Evolutionary conservation across 2,888 invertebrate species (phyloP).

Genomic region (Peribatodes rhomboidaria): DNA sequence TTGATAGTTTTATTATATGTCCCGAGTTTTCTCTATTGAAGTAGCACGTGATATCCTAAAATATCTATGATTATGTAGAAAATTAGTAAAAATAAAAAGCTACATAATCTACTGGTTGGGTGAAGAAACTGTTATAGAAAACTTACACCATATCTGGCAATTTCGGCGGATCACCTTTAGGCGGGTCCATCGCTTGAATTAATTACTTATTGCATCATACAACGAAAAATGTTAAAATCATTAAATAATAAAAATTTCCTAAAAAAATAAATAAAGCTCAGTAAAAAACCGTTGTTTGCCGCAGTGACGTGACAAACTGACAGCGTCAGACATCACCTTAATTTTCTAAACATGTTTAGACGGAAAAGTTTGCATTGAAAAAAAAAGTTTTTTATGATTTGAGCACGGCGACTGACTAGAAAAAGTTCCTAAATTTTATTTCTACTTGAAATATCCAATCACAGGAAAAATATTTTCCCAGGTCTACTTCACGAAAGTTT

Average conservation of each 20-base stretch:
- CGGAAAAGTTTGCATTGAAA: slow-evolving; percentile 4
- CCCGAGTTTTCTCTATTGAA: background rate
- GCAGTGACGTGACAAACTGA: slow-evolving; percentile 31
- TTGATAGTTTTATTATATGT: background rate
- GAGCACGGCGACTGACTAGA: too few relatives aligned
- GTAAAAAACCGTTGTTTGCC: slow-evolving; percentile 38
- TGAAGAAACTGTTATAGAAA: background rate
- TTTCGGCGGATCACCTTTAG: slow-evolving; percentile 64
- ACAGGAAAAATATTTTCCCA: too few relatives aligned
- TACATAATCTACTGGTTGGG: background rate
- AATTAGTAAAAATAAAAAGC: background rate
- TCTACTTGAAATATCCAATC: too few relatives aligned
- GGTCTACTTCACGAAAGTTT: too few relatives aligned
- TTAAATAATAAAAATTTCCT: slow-evolving; percentile 18
- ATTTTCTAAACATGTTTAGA: background rate
- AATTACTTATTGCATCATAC: slow-evolving; percentile 46
- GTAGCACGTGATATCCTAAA: too few relatives aligned
- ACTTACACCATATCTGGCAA: slow-evolving; percentile 79
- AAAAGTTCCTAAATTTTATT: too few relatives aligned
- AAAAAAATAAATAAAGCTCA: slow-evolving; percentile 45
- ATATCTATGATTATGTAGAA: too few relatives aligned
- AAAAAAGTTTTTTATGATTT: background rate
- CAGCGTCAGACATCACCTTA: slow-evolving; percentile 18
- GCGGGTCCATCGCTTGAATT: slow-evolving; percentile 63
- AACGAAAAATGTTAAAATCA: slow-evolving; percentile 30